These are phyloP conservation scores for Myotis pilosus DNA, from an alignment of 2,797 vertebrate genomes.

Conservation along the genomic window DNA sequence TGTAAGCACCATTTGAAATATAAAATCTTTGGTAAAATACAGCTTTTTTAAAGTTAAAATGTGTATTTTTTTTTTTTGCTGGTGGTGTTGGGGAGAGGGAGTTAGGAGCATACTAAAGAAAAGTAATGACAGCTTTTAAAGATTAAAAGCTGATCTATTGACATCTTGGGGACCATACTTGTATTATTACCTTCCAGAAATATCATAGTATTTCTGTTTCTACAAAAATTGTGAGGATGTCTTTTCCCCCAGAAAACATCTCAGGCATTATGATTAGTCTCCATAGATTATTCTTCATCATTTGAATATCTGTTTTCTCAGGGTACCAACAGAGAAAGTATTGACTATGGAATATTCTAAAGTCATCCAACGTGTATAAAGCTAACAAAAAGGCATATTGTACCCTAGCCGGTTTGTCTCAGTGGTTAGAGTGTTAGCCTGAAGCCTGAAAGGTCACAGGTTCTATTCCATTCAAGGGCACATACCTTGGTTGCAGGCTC, in stretches of 20 bases:
- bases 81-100: background rate
- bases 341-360: slow-evolving; percentile 76
- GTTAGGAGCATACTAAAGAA: background rate
- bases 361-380: slow-evolving; percentile 75
- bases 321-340: slow-evolving; percentile 80
- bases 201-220: background rate
- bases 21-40: slow-evolving; percentile 32
- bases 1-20: slow-evolving; percentile 36
- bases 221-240: background rate
- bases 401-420: background rate
- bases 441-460: no score
- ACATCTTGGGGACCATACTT: background rate
- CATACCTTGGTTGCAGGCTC: no score
- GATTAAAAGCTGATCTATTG: background rate
- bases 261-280: slow-evolving; percentile 72
- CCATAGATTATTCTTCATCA: slow-evolving; percentile 72
- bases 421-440: no score
- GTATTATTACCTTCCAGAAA: background rate
- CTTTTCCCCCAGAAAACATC: slow-evolving; percentile 50
- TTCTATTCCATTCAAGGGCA: no score
- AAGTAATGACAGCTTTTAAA: background rate
- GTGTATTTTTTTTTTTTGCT: background rate
- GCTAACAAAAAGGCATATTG: slow-evolving; percentile 79
- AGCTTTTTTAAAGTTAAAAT: background rate
- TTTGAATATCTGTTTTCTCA: slow-evolving; percentile 79